A percentile compares a stretch with the other conserved stretches of the same genome.
phyloP scores from a whole-genome alignment of 1,140 invertebrate species.

The Leptinotarsa undecemlineata region DNA sequence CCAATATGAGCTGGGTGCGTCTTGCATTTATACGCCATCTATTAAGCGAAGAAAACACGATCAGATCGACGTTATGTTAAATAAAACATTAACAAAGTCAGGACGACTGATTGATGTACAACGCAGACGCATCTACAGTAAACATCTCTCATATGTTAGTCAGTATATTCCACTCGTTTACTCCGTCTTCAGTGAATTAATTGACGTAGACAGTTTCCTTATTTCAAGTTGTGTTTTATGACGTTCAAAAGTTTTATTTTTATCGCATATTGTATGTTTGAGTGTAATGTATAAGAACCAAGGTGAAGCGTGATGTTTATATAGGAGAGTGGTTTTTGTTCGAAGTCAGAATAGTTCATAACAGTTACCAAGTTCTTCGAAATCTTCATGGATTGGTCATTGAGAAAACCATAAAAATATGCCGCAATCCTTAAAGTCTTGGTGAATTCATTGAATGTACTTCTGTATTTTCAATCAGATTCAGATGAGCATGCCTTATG shows the following conservation, averaged over 20 bases:
- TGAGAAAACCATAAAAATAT: too few relatives aligned
- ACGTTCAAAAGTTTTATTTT: neutral
- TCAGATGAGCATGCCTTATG: too few relatives aligned
- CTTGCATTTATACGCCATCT: slow-evolving; percentile 3
- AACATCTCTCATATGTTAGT: slow-evolving; percentile 29
- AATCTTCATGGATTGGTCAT: too few relatives aligned
- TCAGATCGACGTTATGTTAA: slow-evolving; percentile 28
- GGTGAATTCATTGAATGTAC: too few relatives aligned
- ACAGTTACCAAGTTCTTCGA: too few relatives aligned
- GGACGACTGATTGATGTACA: slow-evolving; percentile 24
- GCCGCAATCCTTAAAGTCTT: too few relatives aligned
- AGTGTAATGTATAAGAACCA: too few relatives aligned
- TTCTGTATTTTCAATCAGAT: too few relatives aligned
- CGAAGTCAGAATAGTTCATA: too few relatives aligned
- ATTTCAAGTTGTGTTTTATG: neutral
- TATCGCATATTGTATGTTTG: too few relatives aligned
- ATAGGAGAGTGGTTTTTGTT: too few relatives aligned
- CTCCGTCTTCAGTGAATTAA: neutral
- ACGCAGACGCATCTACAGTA: slow-evolving; percentile 11
- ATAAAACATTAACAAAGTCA: slow-evolving; percentile 38
- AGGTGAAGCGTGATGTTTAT: too few relatives aligned
- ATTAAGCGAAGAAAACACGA: slow-evolving; percentile 17
- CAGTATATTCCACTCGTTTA: neutral
- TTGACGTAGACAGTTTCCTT: neutral
- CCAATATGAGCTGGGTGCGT: slow-evolving; percentile 7